phyloP scores from a whole-genome alignment of 2,113 vertebrate species.

The Phoxinus phoxinus region DNA sequence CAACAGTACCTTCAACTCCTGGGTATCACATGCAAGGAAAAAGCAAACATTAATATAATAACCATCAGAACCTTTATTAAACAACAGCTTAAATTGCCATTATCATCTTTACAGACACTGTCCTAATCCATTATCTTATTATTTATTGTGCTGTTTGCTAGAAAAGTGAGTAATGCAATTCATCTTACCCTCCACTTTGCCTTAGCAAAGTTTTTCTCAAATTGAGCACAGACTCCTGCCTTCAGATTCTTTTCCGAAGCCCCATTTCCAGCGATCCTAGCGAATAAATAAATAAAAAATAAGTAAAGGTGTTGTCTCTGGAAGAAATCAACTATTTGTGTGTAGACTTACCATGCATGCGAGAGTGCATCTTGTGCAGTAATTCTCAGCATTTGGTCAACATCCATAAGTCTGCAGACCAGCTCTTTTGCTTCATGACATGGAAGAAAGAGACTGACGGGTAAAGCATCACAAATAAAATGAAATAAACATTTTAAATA shows the following conservation, averaged over 20 bases:
- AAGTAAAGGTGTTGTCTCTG: not conserved
- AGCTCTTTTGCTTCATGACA: slow-evolving; percentile 80
- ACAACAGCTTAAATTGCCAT: slow-evolving; percentile 54
- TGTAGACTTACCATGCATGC: slow-evolving; percentile 77
- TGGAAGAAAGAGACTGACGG: not conserved
- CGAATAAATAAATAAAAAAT: slow-evolving; percentile 22
- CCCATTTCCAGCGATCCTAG: slow-evolving; percentile 84
- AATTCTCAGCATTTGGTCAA: slow-evolving; percentile 84
- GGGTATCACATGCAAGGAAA: slow-evolving; percentile 76
- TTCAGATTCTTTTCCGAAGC: slow-evolving; percentile 86
- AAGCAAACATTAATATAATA: slow-evolving; percentile 73
- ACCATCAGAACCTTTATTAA: slow-evolving; percentile 55
- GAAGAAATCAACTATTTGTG: slow-evolving; percentile 5
- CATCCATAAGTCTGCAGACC: slow-evolving; percentile 83
- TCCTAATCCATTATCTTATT: slow-evolving; percentile 33
- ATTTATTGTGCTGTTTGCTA: slow-evolving; percentile 26
- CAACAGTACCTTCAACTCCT: slow-evolving; percentile 84
- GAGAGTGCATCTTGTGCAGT: slow-evolving; percentile 81
- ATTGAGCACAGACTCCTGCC: slow-evolving; percentile 85
- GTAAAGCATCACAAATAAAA: not conserved
- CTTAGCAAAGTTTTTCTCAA: slow-evolving; percentile 89
- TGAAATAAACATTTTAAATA: not conserved
- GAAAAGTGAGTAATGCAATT: slow-evolving; percentile 20
- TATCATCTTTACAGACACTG: slow-evolving; percentile 54
- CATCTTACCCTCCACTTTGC: slow-evolving; percentile 85